These are phyloP conservation scores for Chaetodon trifascialis DNA, from an alignment of 2,113 vertebrate species.

Conservation along the genomic window DNA sequence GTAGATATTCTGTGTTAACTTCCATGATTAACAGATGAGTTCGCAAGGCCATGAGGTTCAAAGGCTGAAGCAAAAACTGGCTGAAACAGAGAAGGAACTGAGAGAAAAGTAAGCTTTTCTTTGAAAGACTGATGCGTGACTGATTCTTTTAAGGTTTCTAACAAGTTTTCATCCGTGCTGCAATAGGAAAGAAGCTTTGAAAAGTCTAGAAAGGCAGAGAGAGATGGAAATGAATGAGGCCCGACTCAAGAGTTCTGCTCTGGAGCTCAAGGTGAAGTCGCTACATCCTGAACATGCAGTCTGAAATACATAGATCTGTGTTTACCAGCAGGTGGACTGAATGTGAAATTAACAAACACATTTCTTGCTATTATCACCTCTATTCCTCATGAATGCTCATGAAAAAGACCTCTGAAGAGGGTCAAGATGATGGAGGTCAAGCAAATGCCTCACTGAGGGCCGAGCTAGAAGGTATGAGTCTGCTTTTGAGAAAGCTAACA, in stretches of 20 bases:
- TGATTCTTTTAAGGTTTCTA: background rate
- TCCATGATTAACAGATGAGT: constrained; percentile 48
- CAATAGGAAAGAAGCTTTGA: constrained; percentile 50
- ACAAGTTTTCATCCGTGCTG: background rate
- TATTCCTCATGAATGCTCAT: constrained; percentile 51
- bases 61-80: constrained; percentile 71
- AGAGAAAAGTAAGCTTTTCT: constrained; percentile 67
- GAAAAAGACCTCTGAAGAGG: constrained; percentile 43
- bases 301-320: background rate
- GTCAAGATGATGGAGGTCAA: background rate
- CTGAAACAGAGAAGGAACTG: constrained; percentile 72
- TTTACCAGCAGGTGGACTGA: background rate
- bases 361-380: background rate
- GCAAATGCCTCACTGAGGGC: constrained; percentile 26
- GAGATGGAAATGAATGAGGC: constrained; percentile 63
- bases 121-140: background rate
- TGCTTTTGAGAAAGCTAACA: background rate
- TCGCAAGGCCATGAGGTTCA: constrained; percentile 65
- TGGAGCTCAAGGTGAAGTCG: constrained; percentile 71
- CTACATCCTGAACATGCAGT: background rate
- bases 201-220: constrained; percentile 54
- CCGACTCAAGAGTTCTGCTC: constrained; percentile 63
- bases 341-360: background rate
- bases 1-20: background rate
- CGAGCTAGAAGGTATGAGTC: constrained; percentile 65